These are phyloP conservation scores for Mormyrus proboscirostris DNA, from an alignment of 2,797 vertebrate species.

Conservation along the genomic window DNA sequence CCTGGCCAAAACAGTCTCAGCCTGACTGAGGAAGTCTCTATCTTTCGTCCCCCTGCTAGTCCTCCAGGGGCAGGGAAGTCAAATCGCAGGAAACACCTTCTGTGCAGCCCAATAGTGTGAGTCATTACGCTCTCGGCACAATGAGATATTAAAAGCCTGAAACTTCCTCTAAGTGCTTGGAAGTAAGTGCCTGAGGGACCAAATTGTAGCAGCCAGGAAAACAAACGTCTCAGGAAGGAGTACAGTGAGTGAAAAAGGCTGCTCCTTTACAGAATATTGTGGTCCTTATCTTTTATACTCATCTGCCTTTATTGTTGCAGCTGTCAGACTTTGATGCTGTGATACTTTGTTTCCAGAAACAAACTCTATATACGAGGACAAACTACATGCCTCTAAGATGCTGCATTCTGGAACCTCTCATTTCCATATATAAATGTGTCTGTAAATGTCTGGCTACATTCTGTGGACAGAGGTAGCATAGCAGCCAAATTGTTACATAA, in stretches of 20 bases:
- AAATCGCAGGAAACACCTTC: slow-evolving; percentile 74
- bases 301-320: background rate
- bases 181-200: slow-evolving; percentile 37
- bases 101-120: slow-evolving; percentile 37
- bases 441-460: background rate
- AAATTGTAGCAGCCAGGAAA: slow-evolving; percentile 35
- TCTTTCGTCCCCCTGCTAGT: slow-evolving; percentile 56
- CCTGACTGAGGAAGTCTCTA: slow-evolving; percentile 60
- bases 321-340: background rate
- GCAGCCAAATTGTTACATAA: background rate
- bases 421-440: background rate
- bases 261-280: background rate
- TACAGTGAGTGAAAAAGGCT: background rate
- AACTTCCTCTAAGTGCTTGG: slow-evolving; percentile 49
- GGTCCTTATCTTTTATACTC: background rate
- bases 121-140: slow-evolving; percentile 41
- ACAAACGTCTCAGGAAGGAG: slow-evolving; percentile 10
- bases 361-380: background rate
- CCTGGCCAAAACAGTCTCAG: slow-evolving; percentile 53
- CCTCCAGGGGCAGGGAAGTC: slow-evolving; percentile 43
- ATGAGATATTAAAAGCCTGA: slow-evolving; percentile 62
- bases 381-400: background rate
- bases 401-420: background rate
- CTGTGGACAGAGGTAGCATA: background rate
- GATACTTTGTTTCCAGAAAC: background rate